Conservation (phyloP, 2,797 vertebrate genomes). For the Sebastes matsubarae region DNA sequence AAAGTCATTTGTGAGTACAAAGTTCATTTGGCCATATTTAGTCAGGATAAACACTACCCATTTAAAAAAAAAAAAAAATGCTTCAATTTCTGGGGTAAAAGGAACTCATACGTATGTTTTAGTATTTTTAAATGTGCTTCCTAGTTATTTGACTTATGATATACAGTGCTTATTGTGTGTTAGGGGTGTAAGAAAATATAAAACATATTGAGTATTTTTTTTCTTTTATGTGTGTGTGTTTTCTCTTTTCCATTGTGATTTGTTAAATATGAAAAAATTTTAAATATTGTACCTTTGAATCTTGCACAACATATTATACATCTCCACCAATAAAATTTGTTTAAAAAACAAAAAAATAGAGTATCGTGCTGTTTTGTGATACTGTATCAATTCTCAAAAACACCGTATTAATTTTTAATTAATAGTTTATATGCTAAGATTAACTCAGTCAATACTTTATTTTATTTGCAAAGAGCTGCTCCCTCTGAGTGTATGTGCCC, state of each 20-base stretch:
- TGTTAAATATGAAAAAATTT: too few species aligned
- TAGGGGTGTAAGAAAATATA: neutral
- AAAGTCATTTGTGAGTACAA: neutral
- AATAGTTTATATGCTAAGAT: neutral
- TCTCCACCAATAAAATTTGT: too few species aligned
- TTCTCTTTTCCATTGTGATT: too few species aligned
- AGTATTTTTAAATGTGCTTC: neutral
- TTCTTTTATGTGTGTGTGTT: too few species aligned
- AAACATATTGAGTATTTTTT: neutral
- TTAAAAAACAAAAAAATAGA: too few species aligned
- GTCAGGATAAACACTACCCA: neutral
- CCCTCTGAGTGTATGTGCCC: neutral
- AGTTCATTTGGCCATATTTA: neutral
- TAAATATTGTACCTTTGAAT: too few species aligned
- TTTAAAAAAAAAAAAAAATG: neutral
- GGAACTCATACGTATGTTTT: neutral
- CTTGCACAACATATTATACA: too few species aligned
- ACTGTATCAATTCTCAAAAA: neutral
- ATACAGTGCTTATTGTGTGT: neutral
- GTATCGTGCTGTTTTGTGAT: neutral
- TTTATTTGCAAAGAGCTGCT: neutral
- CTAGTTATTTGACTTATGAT: neutral
- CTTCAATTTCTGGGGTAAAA: neutral
- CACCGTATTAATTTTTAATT: neutral
- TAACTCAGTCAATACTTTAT: neutral